Conservation (phyloP, 1,140 invertebrate genomes). For the Diplogasteroides magnus region DNA sequence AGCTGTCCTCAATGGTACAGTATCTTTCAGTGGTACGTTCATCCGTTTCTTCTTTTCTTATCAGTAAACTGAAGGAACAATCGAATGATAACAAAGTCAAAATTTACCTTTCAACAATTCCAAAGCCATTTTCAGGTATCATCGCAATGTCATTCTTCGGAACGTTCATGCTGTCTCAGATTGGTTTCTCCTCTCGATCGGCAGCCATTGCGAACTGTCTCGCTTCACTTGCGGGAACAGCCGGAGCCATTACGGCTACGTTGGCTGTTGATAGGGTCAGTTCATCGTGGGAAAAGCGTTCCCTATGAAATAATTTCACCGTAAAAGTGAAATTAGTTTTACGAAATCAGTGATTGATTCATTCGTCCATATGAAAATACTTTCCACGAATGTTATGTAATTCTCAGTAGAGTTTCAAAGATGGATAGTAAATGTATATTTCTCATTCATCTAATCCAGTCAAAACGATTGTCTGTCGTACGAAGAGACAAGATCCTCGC, state of each 20-base stretch:
- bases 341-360: no score
- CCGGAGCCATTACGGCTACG: slow-evolving; percentile 25
- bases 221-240: slow-evolving; percentile 23
- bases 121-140: slow-evolving; percentile 6
- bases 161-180: slow-evolving; percentile 13
- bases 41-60: not conserved
- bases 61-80: slow-evolving; percentile 18
- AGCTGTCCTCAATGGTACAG: slow-evolving; percentile 16
- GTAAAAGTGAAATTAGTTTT: no score
- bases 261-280: slow-evolving; percentile 24
- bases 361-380: no score
- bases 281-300: no score
- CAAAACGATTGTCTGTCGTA: no score
- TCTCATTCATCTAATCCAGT: no score
- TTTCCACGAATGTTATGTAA: no score
- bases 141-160: slow-evolving; percentile 31
- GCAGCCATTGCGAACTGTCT: slow-evolving; percentile 26
- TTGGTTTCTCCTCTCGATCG: slow-evolving; percentile 22
- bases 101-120: not conserved
- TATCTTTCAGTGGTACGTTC: slow-evolving; percentile 18
- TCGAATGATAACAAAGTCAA: no score
- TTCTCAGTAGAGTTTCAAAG: no score
- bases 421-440: no score
- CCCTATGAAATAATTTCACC: no score
- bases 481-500: no score